Percentiles rank a stretch among this genome's conserved stretches.
Evolutionary conservation across 2,888 invertebrate species (phyloP).

Genomic region (Hydrotaea diabolus): DNA sequence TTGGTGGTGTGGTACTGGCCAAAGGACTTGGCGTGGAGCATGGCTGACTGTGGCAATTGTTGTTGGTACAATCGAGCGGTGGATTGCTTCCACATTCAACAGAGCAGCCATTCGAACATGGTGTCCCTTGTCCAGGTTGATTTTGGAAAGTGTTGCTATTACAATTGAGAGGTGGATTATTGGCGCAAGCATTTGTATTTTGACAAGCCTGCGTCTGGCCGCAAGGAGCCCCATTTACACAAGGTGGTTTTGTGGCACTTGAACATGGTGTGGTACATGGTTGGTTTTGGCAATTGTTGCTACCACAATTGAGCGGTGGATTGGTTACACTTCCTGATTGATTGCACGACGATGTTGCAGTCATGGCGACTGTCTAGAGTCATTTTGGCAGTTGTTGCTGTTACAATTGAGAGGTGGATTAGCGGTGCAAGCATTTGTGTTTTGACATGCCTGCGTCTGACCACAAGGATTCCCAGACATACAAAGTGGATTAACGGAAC

Average conservation of each 20-base stretch:
- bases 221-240: too few species aligned
- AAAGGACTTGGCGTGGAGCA: not conserved
- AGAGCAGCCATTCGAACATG: not conserved
- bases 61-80: conserved; percentile 1
- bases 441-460: too few species aligned
- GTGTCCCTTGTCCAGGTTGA: not conserved
- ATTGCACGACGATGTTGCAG: too few species aligned
- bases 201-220: too few species aligned
- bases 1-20: not conserved
- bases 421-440: not conserved
- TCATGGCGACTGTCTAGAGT: too few species aligned
- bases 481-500: not conserved
- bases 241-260: too few species aligned
- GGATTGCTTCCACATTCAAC: too few species aligned
- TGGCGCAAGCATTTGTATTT: not conserved
- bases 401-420: too few species aligned
- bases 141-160: not conserved
- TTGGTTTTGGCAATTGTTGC: too few species aligned
- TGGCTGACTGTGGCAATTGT: not conserved
- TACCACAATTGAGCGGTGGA: not conserved
- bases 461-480: not conserved
- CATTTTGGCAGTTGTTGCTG: too few species aligned
- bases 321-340: too few species aligned
- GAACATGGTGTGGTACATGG: too few species aligned
- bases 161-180: not conserved